Conservation (phyloP, 2,888 invertebrate genomes). For the Rutpela maculata region DNA sequence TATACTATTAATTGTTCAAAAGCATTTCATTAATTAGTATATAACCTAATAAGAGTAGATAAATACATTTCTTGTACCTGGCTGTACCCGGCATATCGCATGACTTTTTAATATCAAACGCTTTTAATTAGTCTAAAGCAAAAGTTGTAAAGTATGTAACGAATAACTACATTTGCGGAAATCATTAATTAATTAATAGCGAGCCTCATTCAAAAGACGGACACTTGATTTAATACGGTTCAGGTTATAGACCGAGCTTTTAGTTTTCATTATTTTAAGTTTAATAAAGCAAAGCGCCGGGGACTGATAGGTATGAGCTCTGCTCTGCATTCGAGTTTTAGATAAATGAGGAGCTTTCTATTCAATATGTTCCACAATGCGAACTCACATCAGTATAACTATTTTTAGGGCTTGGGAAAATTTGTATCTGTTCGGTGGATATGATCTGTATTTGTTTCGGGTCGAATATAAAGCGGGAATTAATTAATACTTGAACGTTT, state of each 20-base stretch:
- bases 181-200: neutral
- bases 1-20: no score
- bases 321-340: slow-evolving; percentile 12
- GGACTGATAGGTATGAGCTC: slow-evolving; percentile 17
- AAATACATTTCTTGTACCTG: no score
- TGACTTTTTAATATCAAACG: neutral
- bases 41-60: no score
- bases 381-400: slow-evolving; percentile 21
- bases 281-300: slow-evolving; percentile 21
- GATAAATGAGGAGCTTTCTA: slow-evolving; percentile 27
- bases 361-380: slow-evolving; percentile 22
- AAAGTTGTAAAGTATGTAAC: no score
- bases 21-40: no score
- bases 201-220: neutral
- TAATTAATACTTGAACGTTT: slow-evolving; percentile 4
- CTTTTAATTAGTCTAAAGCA: slow-evolving; percentile 1
- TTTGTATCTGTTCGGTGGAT: slow-evolving; percentile 13
- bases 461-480: neutral
- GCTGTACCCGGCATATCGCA: neutral
- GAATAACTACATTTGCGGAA: neutral
- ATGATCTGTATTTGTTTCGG: slow-evolving; percentile 6
- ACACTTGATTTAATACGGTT: neutral
- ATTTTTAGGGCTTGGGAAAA: slow-evolving; percentile 4
- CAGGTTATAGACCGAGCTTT: neutral
- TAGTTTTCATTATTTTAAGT: slow-evolving; percentile 24